Base-by-base conservation (phyloP, 2,888 invertebrate genomes). In the Pollenia angustigena region DNA sequence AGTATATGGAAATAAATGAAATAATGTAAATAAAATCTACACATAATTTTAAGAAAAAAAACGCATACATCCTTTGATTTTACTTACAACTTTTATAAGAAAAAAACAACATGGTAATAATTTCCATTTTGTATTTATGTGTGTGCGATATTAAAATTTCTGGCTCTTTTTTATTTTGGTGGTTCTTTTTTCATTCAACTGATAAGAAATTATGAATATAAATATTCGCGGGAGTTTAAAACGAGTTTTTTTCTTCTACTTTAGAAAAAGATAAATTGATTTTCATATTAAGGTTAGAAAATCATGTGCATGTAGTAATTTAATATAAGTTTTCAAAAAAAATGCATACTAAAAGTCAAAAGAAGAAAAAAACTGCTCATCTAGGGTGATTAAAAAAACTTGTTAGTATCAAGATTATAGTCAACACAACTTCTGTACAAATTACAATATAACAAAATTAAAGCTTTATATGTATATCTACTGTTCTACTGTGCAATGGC, bases 131-230 rank as follows among this genome's bases (percentile, higher is more conserved):
- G 42, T 76, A 54, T 71, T 46, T 54, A 75, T 69, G 23, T 54
- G 40, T 54, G 12, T 56, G 42, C 18, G 58, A 58, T 64, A 83
- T 60, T 60, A 69, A 18, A 14, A n/a, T 88, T 89, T 52, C 52
- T 72, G 56, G 44, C 8, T n/a, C 14, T 58, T 40, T 75, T 60
- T 60, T 46, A 4, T 68, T 54, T 44, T 52, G 32, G 32, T 32
- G 4, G 32, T 6, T 23, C n/a, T 60, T 69, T 50, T 79, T 87
- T 85, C 75, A 58, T 50, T 1, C 85, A 85, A 88, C 90, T 91
- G 92, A 92, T 92, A 92, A 92, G 91, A 91, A 89, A 89, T 89
- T 85, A 90, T 90, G 90, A 90, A 91, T 90, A 91, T 90, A 91
- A 91, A 92, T 91, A 91, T 88, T 87, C 88, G 83, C 90, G 89